phyloP scores from a whole-genome alignment of 1,140 invertebrate species.

The Lerema accius region DNA sequence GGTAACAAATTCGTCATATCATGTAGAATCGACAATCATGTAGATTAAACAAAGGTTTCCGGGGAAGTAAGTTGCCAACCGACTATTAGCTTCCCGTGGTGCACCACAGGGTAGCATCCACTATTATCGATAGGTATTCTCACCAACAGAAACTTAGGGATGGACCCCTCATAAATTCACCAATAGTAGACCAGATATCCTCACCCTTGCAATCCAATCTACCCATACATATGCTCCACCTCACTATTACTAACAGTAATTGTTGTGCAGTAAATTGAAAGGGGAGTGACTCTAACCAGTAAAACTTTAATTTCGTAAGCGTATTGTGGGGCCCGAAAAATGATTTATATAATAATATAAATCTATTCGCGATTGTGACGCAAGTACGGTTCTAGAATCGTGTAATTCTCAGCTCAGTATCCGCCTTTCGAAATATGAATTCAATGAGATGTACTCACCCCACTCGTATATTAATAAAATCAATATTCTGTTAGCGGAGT shows the following conservation, averaged over 20 bases:
- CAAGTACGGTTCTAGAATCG: background rate
- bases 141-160: conserved; percentile 49
- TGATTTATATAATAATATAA: background rate
- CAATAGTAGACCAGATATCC: conserved; percentile 67
- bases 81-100: conserved; percentile 62
- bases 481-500: background rate
- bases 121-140: conserved; percentile 39
- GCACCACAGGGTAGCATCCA: conserved; percentile 52
- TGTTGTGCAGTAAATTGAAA: conserved; percentile 64
- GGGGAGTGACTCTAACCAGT: conserved; percentile 45
- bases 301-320: conserved; percentile 30
- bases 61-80: conserved; percentile 44
- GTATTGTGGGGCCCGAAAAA: conserved; percentile 3
- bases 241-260: conserved; percentile 77
- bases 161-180: conserved; percentile 53
- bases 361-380: background rate
- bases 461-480: too few species aligned
- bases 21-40: conserved; percentile 10
- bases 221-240: conserved; percentile 72
- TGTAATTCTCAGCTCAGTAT: background rate
- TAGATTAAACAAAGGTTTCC: conserved; percentile 45
- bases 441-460: too few species aligned
- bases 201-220: conserved; percentile 53
- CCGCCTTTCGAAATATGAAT: background rate
- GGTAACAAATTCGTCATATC: conserved; percentile 16